Conservation (phyloP, 2,888 invertebrate genomes). For the Limnephilus auricula region DNA sequence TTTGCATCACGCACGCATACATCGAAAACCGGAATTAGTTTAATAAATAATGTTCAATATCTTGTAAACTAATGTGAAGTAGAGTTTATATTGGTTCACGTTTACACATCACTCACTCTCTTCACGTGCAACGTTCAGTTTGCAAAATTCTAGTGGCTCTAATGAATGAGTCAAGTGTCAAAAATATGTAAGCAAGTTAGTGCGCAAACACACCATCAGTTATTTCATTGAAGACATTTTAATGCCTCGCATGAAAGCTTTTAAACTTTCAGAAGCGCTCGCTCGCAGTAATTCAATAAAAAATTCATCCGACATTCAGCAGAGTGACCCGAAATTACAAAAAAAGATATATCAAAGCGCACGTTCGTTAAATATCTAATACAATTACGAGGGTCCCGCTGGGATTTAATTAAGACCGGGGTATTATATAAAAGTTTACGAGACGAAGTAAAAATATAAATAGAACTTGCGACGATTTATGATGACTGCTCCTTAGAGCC, state of each 20-base stretch:
- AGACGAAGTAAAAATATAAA: neutral
- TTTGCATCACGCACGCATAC: too few relatives aligned
- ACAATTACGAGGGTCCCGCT: constrained; percentile 8
- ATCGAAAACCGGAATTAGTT: too few relatives aligned
- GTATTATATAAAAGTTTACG: neutral
- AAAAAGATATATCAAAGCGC: constrained; percentile 1
- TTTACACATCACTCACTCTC: too few relatives aligned
- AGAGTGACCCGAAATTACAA: constrained; percentile 3
- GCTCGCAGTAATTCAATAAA: neutral
- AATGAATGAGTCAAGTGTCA: too few relatives aligned
- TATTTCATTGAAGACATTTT: neutral
- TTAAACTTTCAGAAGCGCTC: neutral
- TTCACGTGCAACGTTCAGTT: too few relatives aligned
- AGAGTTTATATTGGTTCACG: too few relatives aligned
- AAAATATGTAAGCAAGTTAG: neutral
- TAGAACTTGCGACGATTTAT: constrained; percentile 16
- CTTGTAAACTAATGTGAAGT: too few relatives aligned
- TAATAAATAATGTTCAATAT: neutral
- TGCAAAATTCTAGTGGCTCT: too few relatives aligned
- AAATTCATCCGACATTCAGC: neutral
- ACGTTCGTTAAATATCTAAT: neutral
- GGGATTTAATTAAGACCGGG: constrained; percentile 15
- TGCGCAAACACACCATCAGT: neutral
- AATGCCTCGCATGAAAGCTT: constrained; percentile 21
- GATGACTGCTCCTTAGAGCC: neutral